Evolutionary conservation across 2,797 vertebrate genomes (phyloP), one percentile per base, ranked within the genome.

Genomic region (Prunella strophiata): DNA sequence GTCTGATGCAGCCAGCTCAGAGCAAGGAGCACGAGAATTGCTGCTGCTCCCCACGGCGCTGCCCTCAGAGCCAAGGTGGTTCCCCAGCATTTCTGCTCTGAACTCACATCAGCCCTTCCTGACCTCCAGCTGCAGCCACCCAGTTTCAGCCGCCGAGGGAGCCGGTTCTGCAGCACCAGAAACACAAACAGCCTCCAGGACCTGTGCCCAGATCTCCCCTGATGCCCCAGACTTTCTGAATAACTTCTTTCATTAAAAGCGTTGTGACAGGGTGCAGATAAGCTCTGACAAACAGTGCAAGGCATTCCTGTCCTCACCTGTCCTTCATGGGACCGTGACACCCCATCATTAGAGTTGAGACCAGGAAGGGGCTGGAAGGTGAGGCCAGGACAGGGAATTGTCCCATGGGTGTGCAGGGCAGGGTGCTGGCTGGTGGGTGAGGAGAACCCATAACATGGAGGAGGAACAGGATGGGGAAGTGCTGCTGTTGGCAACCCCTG

Each of bases 1-100:
- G 0, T 29, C 74, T 63, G 80, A 47, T 0, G 1, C 48, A 79
- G 51, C 16, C 6, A 1, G 45, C 61, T 34, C 21, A 14, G 43
- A 9, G 1, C 19, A 7, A 0, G 19, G 38, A 73, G 30, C 51
- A 32, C 0, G 0, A 29, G 23, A 62, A 75, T 40, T 51, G 73
- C 43, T 0, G 0, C 22, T 3, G 12, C 65, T 61, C 30, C 38
- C 85, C 79, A 19, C 0, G 0, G 73, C 0, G 0, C 22, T 50
- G 57, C 52, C 72, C 54, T 54, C 29, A 2, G n/a, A 84, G 36
- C 42, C n/a, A 17, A 42, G 58, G 9, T 13, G 38, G 45, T 62
- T 48, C 47, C 73, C 40, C 2, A 2, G 9, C 34, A 10, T 14
- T 34, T 54, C 77, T 89, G 57, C 32, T 76, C 65, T 34, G 19